A percentile compares a stretch with the other conserved stretches of the same genome.
phyloP scores from a whole-genome alignment of 2,888 invertebrate genomes.

The Exephanes ischioxanthus region DNA sequence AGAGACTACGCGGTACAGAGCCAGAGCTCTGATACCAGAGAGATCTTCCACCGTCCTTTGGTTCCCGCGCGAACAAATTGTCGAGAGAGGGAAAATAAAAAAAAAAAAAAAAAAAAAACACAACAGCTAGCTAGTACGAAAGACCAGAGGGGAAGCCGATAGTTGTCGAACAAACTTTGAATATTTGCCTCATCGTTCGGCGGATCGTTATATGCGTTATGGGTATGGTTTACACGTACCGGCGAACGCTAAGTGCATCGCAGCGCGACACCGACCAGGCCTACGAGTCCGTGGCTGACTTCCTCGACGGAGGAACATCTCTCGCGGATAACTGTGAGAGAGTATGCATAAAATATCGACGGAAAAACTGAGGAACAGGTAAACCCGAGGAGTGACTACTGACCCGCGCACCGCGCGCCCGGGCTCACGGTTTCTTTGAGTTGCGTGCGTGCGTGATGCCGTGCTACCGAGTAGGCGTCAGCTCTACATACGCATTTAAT shows the following conservation, averaged over 20 bases:
- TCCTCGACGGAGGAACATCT: conserved; percentile 15
- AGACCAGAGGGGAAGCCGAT: conserved; percentile 57
- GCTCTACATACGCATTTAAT: conserved; percentile 52
- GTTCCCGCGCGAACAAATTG: conserved; percentile 57
- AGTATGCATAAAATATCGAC: conserved; percentile 9
- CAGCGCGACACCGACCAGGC: conserved; percentile 26
- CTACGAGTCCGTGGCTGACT: background rate
- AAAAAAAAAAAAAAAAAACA: conserved; percentile 14
- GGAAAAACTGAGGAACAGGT: background rate
- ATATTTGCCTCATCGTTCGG: conserved; percentile 77
- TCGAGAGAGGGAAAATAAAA: conserved; percentile 25
- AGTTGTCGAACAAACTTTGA: conserved; percentile 78
- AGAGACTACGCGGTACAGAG: conserved; percentile 12
- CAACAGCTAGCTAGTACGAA: conserved; percentile 24
- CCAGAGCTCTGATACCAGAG: conserved; percentile 40
- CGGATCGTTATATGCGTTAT: conserved; percentile 34
- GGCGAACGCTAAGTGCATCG: conserved; percentile 51
- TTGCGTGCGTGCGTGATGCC: conserved; percentile 50
- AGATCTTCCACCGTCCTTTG: conserved; percentile 36
- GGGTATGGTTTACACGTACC: conserved; percentile 52
- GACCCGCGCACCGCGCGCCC: conserved; percentile 28
- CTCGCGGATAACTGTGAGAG: conserved; percentile 12
- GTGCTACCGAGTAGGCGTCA: conserved; percentile 43
- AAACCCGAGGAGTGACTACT: conserved; percentile 31
- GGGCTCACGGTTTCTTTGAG: conserved; percentile 19